Conservation (phyloP, 1,140 invertebrate species). For the Drosophila sp. region DNA sequence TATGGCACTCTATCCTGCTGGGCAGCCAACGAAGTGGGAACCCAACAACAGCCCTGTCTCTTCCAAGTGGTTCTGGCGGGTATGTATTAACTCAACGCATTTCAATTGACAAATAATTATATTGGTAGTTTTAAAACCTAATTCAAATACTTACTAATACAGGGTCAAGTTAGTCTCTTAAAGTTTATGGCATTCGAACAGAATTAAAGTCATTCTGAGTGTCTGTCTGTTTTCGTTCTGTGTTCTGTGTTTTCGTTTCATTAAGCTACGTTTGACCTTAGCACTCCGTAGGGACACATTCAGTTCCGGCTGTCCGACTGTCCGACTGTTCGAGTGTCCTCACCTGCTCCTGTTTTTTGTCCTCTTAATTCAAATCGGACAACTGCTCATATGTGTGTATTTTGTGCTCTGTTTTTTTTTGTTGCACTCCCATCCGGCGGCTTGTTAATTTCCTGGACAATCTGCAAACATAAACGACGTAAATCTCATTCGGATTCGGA, state of each 20-base stretch:
- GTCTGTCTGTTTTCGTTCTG: no score
- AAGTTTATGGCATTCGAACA: neutral
- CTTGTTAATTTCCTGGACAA: slow-evolving; percentile 63
- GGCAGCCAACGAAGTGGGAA: slow-evolving; percentile 91
- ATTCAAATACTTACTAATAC: no score
- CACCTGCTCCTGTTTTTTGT: no score
- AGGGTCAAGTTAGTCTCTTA: neutral
- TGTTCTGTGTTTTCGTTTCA: neutral
- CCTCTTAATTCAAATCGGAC: slow-evolving; percentile 3
- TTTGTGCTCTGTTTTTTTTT: neutral
- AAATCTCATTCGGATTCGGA: slow-evolving; percentile 26
- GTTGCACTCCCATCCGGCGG: neutral
- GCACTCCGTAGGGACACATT: neutral
- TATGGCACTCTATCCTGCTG: slow-evolving; percentile 92
- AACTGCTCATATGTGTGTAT: slow-evolving; percentile 22
- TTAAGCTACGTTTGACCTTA: neutral
- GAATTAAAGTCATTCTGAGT: neutral
- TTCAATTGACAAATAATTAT: neutral
- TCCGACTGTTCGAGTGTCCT: no score
- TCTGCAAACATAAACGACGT: slow-evolving; percentile 43
- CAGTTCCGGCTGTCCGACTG: no score
- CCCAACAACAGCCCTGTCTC: slow-evolving; percentile 90
- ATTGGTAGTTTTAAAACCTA: neutral
- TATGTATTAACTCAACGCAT: slow-evolving; percentile 77
- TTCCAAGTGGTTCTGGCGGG: slow-evolving; percentile 92